Evolutionary conservation across 2,888 invertebrate genomes (phyloP).

Genomic region (Nephrotoma appendiculata): DNA sequence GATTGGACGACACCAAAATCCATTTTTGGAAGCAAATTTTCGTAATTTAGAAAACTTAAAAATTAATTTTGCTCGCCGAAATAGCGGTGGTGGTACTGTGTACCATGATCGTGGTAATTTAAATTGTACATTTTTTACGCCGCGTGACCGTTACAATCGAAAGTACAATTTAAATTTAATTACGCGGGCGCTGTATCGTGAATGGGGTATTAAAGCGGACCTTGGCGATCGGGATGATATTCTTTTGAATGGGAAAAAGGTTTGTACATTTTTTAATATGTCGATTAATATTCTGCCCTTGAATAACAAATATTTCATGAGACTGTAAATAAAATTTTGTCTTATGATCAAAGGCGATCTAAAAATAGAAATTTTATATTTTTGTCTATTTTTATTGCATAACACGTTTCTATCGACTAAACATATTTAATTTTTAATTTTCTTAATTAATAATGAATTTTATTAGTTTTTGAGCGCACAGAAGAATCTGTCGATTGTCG

Average conservation of each 20-base stretch:
- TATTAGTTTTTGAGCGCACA: neutral
- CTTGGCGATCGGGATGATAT: slow-evolving; percentile 81
- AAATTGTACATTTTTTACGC: slow-evolving; percentile 84
- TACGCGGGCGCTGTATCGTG: slow-evolving; percentile 62
- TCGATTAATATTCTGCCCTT: too few species aligned
- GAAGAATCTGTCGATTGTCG: neutral
- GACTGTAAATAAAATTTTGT: neutral
- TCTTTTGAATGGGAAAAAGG: slow-evolving; percentile 51
- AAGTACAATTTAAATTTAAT: slow-evolving; percentile 79
- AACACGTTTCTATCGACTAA: neutral
- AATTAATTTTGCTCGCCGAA: slow-evolving; percentile 70
- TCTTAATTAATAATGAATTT: neutral
- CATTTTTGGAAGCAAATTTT: slow-evolving; percentile 83
- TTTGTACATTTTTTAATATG: slow-evolving; percentile 11
- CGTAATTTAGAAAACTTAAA: slow-evolving; percentile 46
- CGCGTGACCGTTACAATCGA: slow-evolving; percentile 68
- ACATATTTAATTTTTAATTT: neutral
- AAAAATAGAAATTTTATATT: neutral
- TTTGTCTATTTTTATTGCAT: neutral
- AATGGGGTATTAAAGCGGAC: slow-evolving; percentile 62
- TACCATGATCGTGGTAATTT: slow-evolving; percentile 92
- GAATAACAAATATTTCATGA: neutral
- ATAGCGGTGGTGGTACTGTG: slow-evolving; percentile 93
- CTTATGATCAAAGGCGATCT: neutral
- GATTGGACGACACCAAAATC: slow-evolving; percentile 93